phyloP scores from a whole-genome alignment of 2,113 vertebrate genomes.

The Lonchura striata region DNA sequence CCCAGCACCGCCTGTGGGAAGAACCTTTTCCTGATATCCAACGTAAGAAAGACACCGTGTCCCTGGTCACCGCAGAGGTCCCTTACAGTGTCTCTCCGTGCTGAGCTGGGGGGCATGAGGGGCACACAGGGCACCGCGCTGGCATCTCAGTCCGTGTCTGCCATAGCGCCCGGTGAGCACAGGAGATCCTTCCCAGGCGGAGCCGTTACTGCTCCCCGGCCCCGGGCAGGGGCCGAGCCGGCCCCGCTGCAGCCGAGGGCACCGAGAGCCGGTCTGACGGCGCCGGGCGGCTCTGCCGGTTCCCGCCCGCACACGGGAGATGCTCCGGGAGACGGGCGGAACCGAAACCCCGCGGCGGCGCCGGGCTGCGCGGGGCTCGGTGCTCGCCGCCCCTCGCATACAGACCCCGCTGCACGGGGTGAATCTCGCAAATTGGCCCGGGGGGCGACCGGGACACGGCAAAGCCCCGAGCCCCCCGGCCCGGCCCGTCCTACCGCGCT shows the following conservation, averaged over 20 bases:
- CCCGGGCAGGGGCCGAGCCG: not conserved
- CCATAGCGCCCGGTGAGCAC: not conserved
- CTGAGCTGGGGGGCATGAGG: not conserved
- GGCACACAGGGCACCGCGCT: fast-evolving
- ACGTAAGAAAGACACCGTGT: fast-evolving
- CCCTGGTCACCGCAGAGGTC: fast-evolving
- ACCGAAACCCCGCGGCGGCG: not conserved
- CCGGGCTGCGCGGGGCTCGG: not conserved
- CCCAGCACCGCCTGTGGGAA: not conserved
- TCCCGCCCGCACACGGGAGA: conserved; percentile 73
- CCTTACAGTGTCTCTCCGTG: not conserved
- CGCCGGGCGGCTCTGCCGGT: not conserved
- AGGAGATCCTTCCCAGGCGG: not conserved
- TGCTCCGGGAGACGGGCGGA: not conserved
- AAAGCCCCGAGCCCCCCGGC: fast-evolving
- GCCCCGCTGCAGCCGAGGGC: not conserved
- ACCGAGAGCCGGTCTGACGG: not conserved
- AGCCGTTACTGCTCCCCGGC: not conserved
- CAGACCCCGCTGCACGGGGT: not conserved
- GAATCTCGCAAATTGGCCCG: not conserved
- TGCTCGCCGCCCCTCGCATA: not conserved
- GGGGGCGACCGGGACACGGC: fast-evolving
- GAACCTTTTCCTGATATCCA: not conserved
- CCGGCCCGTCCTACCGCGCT: not conserved
- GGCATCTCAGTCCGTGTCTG: not conserved